Conservation (phyloP, 2,113 vertebrate species). For the Poicephalus meyeri region DNA sequence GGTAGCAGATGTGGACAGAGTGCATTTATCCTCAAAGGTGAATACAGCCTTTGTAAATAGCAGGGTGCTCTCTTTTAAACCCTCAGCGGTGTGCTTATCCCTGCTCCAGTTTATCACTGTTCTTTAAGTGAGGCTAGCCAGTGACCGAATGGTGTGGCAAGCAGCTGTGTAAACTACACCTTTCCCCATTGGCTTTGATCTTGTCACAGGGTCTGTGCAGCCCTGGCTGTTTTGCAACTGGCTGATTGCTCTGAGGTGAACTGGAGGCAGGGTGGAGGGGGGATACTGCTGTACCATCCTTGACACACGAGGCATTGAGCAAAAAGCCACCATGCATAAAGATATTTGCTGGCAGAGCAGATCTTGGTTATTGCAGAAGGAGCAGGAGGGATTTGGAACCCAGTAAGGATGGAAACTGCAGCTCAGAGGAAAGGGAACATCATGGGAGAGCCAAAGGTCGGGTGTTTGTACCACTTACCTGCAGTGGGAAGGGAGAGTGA, state of each 20-base stretch:
- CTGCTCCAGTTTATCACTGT: background rate
- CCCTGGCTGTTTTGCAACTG: background rate
- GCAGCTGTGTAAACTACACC: background rate
- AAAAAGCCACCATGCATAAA: background rate
- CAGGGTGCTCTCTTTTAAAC: background rate
- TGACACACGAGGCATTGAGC: background rate
- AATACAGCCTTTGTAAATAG: background rate
- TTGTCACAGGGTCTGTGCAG: background rate
- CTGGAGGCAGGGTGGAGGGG: background rate
- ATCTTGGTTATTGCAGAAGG: background rate
- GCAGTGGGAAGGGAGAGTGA: background rate
- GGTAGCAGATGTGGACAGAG: background rate
- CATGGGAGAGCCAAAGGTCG: background rate
- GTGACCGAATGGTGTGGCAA: background rate
- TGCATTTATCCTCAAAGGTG: fast-evolving
- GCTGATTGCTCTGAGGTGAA: background rate
- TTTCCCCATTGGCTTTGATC: background rate
- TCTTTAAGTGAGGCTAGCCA: background rate
- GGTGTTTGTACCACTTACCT: background rate
- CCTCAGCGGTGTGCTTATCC: background rate
- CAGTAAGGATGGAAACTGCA: background rate
- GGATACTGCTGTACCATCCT: background rate
- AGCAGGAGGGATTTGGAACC: background rate
- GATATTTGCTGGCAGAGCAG: background rate
- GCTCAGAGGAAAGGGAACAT: background rate